Percentiles rank a stretch among this genome's conserved stretches.
phyloP scores from a whole-genome alignment of 2,797 vertebrate genomes.

The Gila robusta region DNA sequence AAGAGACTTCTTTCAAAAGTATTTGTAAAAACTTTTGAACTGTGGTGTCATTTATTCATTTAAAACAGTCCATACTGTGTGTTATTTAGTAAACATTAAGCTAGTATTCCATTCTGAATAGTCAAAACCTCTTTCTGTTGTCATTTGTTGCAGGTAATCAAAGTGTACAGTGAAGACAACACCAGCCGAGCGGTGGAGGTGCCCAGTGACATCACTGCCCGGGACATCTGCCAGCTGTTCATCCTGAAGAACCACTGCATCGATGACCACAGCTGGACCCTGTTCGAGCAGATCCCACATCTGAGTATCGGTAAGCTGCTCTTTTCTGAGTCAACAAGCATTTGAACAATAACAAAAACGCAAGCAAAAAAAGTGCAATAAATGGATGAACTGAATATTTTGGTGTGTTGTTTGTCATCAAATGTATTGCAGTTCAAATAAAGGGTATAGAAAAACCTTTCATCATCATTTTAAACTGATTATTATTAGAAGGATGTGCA shows the following conservation, averaged over 20 bases:
- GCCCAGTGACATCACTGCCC: conserved; percentile 90
- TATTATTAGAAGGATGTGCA: not conserved
- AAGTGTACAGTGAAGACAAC: conserved; percentile 95
- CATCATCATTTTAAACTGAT: not conserved
- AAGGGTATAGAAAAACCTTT: not conserved
- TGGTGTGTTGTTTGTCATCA: too few relatives aligned
- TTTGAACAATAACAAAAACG: too few relatives aligned
- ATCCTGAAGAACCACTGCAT: conserved; percentile 93
- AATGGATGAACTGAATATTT: not conserved
- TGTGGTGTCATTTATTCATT: too few relatives aligned
- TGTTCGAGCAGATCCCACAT: conserved; percentile 89
- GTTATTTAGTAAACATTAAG: not conserved
- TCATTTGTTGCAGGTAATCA: conserved; percentile 86
- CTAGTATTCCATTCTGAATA: not conserved
- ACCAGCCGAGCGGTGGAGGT: conserved; percentile 93
- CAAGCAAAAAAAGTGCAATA: not conserved
- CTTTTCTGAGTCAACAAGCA: not conserved
- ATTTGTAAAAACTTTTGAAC: too few relatives aligned
- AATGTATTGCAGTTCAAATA: not conserved
- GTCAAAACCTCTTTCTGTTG: not conserved
- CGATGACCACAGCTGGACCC: conserved; percentile 97
- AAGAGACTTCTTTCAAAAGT: not conserved
- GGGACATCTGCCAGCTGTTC: conserved; percentile 93
- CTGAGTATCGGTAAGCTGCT: conserved; percentile 87
- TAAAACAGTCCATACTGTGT: too few relatives aligned